Evolutionary conservation across 2,888 invertebrate species (phyloP).

Genomic region (Drosophila subquinaria): DNA sequence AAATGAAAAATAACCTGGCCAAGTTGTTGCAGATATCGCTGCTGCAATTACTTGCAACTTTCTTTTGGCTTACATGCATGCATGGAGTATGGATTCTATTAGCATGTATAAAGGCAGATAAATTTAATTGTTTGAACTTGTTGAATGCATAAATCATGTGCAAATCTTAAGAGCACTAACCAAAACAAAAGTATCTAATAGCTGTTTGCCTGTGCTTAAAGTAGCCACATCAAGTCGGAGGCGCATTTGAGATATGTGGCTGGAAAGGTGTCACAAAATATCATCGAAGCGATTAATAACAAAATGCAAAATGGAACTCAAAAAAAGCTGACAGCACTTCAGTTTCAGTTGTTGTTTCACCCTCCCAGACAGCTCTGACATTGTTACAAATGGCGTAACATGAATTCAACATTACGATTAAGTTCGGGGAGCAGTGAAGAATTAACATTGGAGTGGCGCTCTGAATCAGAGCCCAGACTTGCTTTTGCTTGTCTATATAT

Average conservation of each 20-base stretch:
- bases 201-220: constrained; percentile 57
- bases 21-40: constrained; percentile 38
- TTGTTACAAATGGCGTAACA: constrained; percentile 78
- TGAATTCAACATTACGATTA: constrained; percentile 76
- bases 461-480: constrained; percentile 17
- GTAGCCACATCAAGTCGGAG: constrained; percentile 56
- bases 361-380: constrained; percentile 45
- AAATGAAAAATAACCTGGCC: constrained; percentile 47
- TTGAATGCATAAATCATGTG: constrained; percentile 68
- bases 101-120: constrained; percentile 52
- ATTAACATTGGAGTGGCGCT: constrained; percentile 27
- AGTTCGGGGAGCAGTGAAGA: constrained; percentile 11
- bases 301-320: constrained; percentile 61
- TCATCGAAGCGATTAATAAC: constrained; percentile 74
- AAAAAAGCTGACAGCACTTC: constrained; percentile 61
- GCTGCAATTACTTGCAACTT: constrained; percentile 53
- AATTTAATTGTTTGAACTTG: constrained; percentile 72
- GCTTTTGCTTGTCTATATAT: constrained; percentile 6
- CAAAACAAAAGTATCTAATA: constrained; percentile 77
- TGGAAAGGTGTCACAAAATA: constrained; percentile 61
- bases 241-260: constrained; percentile 54
- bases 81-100: constrained; percentile 24
- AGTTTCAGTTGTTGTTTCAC: constrained; percentile 2
- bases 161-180: constrained; percentile 71
- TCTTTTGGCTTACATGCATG: constrained; percentile 20